A percentile compares a stretch with the other conserved stretches of the same genome.
phyloP scores from a whole-genome alignment of 2,113 vertebrate genomes.

The Tupaia chinensis region DNA sequence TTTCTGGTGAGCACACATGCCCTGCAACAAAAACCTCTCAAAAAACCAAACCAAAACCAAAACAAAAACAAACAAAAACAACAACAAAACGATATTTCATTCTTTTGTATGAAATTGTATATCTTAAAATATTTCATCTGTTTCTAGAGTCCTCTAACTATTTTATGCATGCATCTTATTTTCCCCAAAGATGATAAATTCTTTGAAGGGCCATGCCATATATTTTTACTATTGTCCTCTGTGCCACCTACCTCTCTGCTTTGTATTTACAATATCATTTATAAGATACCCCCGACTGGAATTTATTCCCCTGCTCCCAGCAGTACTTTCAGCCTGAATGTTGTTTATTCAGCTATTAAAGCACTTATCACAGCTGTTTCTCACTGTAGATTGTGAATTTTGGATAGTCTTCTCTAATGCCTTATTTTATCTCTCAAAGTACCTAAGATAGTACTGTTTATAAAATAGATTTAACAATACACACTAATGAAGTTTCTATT shows the following conservation, averaged over 20 bases:
- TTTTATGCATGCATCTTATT: background rate
- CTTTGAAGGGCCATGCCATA: background rate
- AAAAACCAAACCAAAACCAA: too few species aligned
- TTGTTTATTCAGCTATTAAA: slow-evolving; percentile 29
- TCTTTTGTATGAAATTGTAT: background rate
- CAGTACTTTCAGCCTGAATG: background rate
- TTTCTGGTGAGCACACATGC: too few species aligned
- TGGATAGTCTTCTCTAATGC: background rate
- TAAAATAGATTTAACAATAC: slow-evolving; percentile 42
- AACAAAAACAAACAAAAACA: too few species aligned
- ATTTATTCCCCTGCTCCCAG: background rate
- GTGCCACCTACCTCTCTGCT: background rate
- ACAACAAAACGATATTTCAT: background rate
- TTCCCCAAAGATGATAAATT: background rate
- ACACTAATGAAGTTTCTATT: slow-evolving; percentile 55
- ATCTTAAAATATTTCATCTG: background rate
- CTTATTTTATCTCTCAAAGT: slow-evolving; percentile 23
- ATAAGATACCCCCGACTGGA: background rate
- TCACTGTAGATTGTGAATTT: background rate
- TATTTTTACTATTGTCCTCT: background rate
- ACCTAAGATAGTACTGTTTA: slow-evolving; percentile 27
- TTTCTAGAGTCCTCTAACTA: background rate
- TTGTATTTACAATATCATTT: background rate
- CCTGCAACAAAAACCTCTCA: too few species aligned
- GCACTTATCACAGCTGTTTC: slow-evolving; percentile 1